Percentiles rank a stretch among this genome's conserved stretches.
Conservation (phyloP, 2,797 vertebrate genomes). For the Lates japonicus region DNA sequence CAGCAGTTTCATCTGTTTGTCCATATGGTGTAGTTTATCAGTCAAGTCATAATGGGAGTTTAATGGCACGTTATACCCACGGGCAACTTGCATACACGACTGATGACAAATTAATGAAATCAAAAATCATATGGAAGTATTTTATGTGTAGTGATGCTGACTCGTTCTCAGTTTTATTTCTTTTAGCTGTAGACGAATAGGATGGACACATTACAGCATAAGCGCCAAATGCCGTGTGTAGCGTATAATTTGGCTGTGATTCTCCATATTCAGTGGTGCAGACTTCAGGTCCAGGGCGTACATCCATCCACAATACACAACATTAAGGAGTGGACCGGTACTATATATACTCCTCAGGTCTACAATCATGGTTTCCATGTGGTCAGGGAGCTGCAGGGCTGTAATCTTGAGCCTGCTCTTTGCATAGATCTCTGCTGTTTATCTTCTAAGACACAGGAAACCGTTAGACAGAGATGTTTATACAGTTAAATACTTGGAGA, state of each 20-base stretch:
- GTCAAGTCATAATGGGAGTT: constrained; percentile 54
- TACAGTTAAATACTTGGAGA: constrained; percentile 53
- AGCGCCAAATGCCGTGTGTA: constrained; percentile 45
- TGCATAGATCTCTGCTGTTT: constrained; percentile 43
- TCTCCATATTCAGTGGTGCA: constrained; percentile 57
- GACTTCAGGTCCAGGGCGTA: constrained; percentile 58
- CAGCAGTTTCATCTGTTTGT: constrained; percentile 40
- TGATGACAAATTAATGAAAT: constrained; percentile 58
- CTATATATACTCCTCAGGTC: constrained; percentile 85
- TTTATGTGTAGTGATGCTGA: constrained; percentile 26
- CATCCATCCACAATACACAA: constrained; percentile 62
- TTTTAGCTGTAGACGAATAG: constrained; percentile 14
- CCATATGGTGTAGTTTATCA: constrained; percentile 60
- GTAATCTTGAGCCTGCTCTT: constrained; percentile 71
- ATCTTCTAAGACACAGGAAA: constrained; percentile 63
- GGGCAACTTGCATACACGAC: constrained; percentile 34
- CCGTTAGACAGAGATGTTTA: constrained; percentile 65
- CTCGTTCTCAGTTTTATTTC: background rate
- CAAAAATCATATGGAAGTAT: constrained; percentile 43
- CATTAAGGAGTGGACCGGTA: constrained; percentile 75
- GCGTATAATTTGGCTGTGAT: constrained; percentile 74
- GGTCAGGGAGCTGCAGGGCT: constrained; percentile 76
- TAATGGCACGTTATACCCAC: constrained; percentile 45
- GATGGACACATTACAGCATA: constrained; percentile 41
- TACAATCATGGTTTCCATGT: constrained; percentile 84